Base-by-base conservation (phyloP, 1,140 invertebrate genomes). In the Dufourea novaeangliae region DNA sequence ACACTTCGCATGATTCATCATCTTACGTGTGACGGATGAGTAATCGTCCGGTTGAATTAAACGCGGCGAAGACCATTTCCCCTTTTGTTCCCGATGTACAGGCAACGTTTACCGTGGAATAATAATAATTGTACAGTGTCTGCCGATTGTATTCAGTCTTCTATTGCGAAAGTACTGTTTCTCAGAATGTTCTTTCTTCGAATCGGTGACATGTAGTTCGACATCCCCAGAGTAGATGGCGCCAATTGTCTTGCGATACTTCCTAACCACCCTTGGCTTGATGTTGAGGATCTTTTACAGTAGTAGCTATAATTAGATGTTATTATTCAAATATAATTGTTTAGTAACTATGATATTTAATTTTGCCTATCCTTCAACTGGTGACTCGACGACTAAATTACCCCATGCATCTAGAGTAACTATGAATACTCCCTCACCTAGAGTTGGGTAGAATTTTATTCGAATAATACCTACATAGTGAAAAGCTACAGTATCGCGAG, bases 1-100 rank as follows among this genome's bases (percentile, higher is more conserved):
- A 56, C 59, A 70, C 62, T 25, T 72, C 37, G 82, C 57, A 57
- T 84, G 83, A 84, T 84, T 84, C 83, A 84, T 84, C 81, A 74
- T 62, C 77, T 83, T 64, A 79, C 54, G 66, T 44, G 27, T 44
- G 74, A 83, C 82, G 50, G 74, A 78, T 82, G 81, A 82, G 68
- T 52, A 74, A 78, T 73, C 25, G 64, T 50, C 66, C 69, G 39
- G 34, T 56, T 44, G 8, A 29, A 56, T 74, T 56, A 27, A 68
- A 20, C 41, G 1, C 20, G 12, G 34, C 27, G 2, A 34, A 34
- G 10, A 37, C 25, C n/a, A 37, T 52, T 62, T 8, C 1, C 7
- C 1, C 3, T 17, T 44, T 10, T 2, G 8, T 14, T 27, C 52
- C 8, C 8, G 12, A 54, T 27, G 34, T 61, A 6, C n/a, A n/a